Evolutionary conservation across 2,797 vertebrate genomes (phyloP).

Genomic region (Prionace glauca): DNA sequence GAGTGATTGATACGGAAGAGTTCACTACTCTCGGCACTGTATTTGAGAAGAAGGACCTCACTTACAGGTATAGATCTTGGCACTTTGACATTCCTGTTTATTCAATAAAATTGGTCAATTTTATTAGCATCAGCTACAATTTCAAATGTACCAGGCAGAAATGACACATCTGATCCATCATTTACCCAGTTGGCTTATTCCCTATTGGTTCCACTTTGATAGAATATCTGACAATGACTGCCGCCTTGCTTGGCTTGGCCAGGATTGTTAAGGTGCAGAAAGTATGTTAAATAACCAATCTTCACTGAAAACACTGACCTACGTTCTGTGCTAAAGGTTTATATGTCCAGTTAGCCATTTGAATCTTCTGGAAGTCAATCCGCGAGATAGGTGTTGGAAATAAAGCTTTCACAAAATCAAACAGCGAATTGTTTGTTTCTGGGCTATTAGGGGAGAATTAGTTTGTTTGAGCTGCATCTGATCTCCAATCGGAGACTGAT

Average conservation of each 20-base stretch:
- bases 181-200: neutral
- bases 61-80: neutral
- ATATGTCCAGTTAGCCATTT: neutral
- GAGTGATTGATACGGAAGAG: neutral
- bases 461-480: neutral
- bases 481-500: neutral
- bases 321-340: neutral
- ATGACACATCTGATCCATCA: neutral
- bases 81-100: neutral
- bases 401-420: neutral
- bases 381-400: neutral
- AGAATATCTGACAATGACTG: neutral
- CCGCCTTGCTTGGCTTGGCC: neutral
- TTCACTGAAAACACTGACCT: neutral
- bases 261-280: neutral
- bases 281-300: neutral
- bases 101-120: neutral
- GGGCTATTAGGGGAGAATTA: neutral
- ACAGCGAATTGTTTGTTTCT: neutral
- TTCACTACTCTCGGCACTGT: accelerated
- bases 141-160: neutral
- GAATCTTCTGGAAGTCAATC: neutral
- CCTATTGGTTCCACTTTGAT: neutral
- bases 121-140: neutral
- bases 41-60: neutral